phyloP scores from a whole-genome alignment of 2,113 vertebrate genomes.

The Glaucidium brasilianum region DNA sequence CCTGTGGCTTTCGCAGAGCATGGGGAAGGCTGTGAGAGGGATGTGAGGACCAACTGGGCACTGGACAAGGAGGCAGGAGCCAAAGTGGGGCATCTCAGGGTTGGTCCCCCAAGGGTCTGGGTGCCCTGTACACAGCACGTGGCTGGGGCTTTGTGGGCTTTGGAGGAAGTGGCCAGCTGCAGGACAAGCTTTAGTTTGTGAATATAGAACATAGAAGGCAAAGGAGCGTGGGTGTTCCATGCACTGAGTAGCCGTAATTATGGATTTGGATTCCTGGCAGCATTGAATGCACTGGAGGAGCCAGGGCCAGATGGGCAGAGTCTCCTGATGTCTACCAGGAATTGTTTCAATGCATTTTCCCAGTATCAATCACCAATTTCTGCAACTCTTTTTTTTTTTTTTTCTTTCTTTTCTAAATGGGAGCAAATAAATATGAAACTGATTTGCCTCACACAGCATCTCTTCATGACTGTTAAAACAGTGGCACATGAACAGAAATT shows the following conservation, averaged over 20 bases:
- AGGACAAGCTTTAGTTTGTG: not conserved
- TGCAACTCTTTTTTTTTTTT: not conserved
- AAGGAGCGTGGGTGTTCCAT: not conserved
- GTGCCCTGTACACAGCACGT: accelerated
- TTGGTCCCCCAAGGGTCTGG: not conserved
- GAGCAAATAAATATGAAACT: not conserved
- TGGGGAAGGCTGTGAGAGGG: not conserved
- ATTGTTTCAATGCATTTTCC: slow-evolving; percentile 29
- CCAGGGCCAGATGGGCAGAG: slow-evolving; percentile 56
- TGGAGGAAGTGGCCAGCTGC: not conserved
- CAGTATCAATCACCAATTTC: not conserved
- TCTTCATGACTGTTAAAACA: not conserved
- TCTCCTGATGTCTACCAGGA: slow-evolving; percentile 29
- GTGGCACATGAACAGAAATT: not conserved
- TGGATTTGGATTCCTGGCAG: slow-evolving; percentile 40
- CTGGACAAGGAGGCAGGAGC: not conserved
- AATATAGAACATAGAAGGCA: not conserved
- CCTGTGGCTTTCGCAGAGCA: accelerated
- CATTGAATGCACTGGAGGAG: not conserved
- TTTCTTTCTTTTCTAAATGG: not conserved
- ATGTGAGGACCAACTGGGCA: accelerated
- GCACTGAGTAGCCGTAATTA: slow-evolving; percentile 43
- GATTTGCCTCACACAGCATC: not conserved
- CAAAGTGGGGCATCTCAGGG: accelerated
- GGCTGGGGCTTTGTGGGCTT: not conserved